Evolutionary conservation across 2,888 invertebrate species (phyloP), one percentile per base, ranked within the genome.

Genomic region (Lottia gigantea): DNA sequence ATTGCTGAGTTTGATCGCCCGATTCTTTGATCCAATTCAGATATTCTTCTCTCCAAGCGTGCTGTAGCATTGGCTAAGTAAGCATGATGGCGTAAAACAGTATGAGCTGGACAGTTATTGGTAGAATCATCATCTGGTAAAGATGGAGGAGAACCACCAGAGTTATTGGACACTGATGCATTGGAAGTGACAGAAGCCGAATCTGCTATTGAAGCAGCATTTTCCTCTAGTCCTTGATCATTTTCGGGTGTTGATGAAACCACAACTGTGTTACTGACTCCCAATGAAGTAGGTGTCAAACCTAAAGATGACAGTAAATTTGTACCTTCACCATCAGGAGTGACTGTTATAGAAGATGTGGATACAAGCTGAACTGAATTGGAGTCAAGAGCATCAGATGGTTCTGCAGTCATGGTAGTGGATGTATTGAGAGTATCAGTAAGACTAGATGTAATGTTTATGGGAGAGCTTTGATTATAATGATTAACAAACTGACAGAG

Each of bases 401-500:
- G 55, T 55, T 55, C 55, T 23, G 19, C 55, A 23, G 55, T 23
- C 23, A 23, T 55, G 11, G 23, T 19, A 0, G 19, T 55, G 0
- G 55, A 55, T 55, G 55, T 55, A 40, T 40, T 40, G 7, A 40
- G 40, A 40, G 40, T 40, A 23, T 55, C 55, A 55, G 55, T 23
- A 55, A 55, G 55, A 55, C 55, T 55, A 55, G 55, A 55, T 55
- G 55, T 23, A 23, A 55, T 55, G 23, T 55, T 55, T 23, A 55
- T 55, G 19, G 55, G 55, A 55, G 55, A 55, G 14, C 55, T 55
- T 23, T 55, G 55, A 55, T 55, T 55, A 23, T 55, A 55, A 23
- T 55, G 55, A 55, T 55, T 55, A 19, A 55, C 55, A 55, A 55
- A 55, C 55, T 55, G 55, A 55, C 55, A 55, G 15, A 55, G 55